These are phyloP conservation scores for Poeciliopsis presidionis DNA, from an alignment of 2,797 vertebrate genomes.

Conservation along the genomic window DNA sequence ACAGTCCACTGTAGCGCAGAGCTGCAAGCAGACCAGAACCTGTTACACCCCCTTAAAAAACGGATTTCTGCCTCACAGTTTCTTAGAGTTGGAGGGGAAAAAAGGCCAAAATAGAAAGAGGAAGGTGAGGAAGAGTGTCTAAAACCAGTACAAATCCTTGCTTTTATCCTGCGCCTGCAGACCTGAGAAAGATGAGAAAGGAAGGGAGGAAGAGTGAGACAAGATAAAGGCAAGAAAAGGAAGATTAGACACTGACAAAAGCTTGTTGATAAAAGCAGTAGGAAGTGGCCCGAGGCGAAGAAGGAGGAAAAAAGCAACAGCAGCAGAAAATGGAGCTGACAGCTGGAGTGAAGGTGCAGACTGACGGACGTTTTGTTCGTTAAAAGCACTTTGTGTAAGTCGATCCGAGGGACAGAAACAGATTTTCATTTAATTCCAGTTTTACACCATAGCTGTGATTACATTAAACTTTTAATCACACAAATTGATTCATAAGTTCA, in stretches of 20 bases:
- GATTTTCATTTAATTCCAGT: conserved; percentile 21
- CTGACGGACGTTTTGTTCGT: conserved; percentile 55
- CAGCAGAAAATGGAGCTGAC: conserved; percentile 58
- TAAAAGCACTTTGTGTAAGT: conserved; percentile 55
- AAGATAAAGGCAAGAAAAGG: conserved; percentile 57
- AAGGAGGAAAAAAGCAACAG: conserved; percentile 52
- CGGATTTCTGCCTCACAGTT: conserved; percentile 6
- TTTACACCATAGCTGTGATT: not conserved
- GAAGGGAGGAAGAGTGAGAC: conserved; percentile 59
- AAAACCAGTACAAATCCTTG: conserved; percentile 99
- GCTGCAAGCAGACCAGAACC: conserved; percentile 97
- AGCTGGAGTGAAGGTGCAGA: conserved; percentile 65
- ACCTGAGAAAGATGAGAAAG: conserved; percentile 86
- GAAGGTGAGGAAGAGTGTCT: conserved; percentile 46
- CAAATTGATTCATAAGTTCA: not conserved
- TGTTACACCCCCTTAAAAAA: conserved; percentile 82
- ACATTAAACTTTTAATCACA: not conserved
- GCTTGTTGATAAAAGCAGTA: conserved; percentile 45
- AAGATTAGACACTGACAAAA: conserved; percentile 62
- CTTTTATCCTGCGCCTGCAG: conserved; percentile 95
- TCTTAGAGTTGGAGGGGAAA: conserved; percentile 65
- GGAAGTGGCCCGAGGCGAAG: conserved; percentile 49
- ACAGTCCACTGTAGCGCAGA: conserved; percentile 88
- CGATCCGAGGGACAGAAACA: conserved; percentile 36
- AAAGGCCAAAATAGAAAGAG: conserved; percentile 65